These are phyloP conservation scores for Cephalopterus ornatus DNA, from an alignment of 2,113 vertebrate species.

Conservation along the genomic window DNA sequence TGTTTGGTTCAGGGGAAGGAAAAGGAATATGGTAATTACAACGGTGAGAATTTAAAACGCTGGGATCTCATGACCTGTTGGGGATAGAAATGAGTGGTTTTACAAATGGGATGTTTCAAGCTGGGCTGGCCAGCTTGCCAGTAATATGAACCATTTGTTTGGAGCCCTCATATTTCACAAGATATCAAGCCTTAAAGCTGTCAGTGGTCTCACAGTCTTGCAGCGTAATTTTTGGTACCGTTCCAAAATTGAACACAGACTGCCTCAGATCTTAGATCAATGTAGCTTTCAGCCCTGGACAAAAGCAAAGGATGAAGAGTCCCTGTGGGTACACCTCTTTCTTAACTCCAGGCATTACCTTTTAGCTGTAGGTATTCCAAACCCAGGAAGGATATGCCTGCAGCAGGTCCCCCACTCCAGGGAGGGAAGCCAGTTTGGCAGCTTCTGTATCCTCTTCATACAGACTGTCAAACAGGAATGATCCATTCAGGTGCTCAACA, in stretches of 20 bases:
- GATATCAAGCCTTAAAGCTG: constrained; percentile 43
- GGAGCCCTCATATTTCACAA: constrained; percentile 17
- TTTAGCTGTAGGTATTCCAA: constrained; percentile 10
- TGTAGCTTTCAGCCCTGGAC: constrained; percentile 33
- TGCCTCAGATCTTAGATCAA: constrained; percentile 45
- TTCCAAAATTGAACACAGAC: constrained; percentile 32
- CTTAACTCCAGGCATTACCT: neutral
- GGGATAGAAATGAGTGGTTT: neutral
- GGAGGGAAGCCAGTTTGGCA: constrained; percentile 71
- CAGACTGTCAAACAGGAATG: constrained; percentile 83
- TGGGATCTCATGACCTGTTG: constrained; percentile 1
- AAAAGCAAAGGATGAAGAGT: constrained; percentile 36
- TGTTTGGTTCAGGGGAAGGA: constrained; percentile 1
- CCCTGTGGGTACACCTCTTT: constrained; percentile 11
- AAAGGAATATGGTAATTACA: constrained; percentile 37
- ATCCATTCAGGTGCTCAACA: constrained; percentile 83
- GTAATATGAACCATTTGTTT: constrained; percentile 36
- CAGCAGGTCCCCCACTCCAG: constrained; percentile 73
- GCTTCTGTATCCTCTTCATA: constrained; percentile 79
- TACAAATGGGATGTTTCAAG: constrained; percentile 4
- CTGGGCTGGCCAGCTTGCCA: constrained; percentile 17
- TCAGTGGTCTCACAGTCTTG: constrained; percentile 22
- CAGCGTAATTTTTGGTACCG: neutral
- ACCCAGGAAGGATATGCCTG: constrained; percentile 85
- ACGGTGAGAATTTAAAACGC: neutral